Percentiles rank a stretch among this genome's conserved stretches.
These are phyloP conservation scores for Noctua pronuba DNA, from an alignment of 2,888 invertebrate species.

Conservation along the genomic window DNA sequence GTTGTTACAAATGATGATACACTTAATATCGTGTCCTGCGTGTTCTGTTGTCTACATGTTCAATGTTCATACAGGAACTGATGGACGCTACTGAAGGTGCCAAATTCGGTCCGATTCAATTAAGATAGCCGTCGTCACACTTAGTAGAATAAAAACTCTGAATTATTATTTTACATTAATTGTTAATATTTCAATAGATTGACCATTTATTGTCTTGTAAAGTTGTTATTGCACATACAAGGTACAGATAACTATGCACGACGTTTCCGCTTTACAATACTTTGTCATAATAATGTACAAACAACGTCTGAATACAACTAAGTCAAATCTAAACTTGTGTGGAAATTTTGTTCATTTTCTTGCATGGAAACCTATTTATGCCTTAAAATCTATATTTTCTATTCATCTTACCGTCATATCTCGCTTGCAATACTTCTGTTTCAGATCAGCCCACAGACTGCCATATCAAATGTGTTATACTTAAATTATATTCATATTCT, in stretches of 20 bases:
- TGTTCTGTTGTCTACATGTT: not conserved
- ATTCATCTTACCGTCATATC: not conserved
- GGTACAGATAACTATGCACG: not conserved
- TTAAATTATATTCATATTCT: slow-evolving; percentile 19
- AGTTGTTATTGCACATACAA: not conserved
- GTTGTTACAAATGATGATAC: not conserved
- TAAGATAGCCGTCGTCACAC: not conserved
- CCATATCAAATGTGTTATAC: slow-evolving; percentile 2
- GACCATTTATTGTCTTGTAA: not conserved
- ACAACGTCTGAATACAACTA: not conserved
- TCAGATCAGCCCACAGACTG: not conserved
- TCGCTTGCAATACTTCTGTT: not conserved
- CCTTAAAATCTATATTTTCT: not conserved
- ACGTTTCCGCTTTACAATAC: not conserved
- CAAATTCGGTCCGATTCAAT: not conserved
- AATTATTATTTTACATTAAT: not conserved
- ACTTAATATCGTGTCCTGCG: not conserved
- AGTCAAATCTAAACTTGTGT: not conserved
- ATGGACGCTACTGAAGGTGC: not conserved
- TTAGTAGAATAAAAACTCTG: not conserved
- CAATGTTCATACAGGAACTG: not conserved
- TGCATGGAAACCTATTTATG: not conserved
- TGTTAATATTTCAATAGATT: not conserved
- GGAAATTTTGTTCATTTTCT: not conserved
- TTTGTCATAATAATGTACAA: not conserved